Evolutionary conservation across 2,797 vertebrate genomes (phyloP).

Genomic region (Esox lucius): DNA sequence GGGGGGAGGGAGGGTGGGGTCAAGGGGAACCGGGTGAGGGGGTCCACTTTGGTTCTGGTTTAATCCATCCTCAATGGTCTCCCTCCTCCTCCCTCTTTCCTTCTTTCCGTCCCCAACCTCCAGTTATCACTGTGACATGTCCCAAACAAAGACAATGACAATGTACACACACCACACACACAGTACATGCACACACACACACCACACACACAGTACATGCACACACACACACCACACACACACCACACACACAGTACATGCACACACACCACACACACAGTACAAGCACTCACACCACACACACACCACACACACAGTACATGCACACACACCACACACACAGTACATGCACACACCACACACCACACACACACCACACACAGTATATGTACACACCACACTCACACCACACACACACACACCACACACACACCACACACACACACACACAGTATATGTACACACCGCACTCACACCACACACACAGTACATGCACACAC

Average conservation of each 20-base stretch:
- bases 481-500: too few relatives aligned
- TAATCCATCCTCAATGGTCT: constrained; percentile 78
- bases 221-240: constrained; percentile 17
- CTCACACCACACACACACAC: too few relatives aligned
- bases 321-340: constrained; percentile 20
- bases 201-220: background rate
- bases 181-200: constrained; percentile 9
- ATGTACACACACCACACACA: constrained; percentile 30
- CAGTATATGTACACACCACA: constrained; percentile 30
- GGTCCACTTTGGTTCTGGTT: constrained; percentile 76
- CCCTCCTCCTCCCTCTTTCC: constrained; percentile 22
- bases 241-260: background rate
- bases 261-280: background rate
- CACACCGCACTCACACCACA: too few relatives aligned
- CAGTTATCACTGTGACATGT: constrained; percentile 76
- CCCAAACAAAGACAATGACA: constrained; percentile 78
- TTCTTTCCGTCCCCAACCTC: constrained; percentile 54
- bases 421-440: too few relatives aligned
- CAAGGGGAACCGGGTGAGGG: constrained; percentile 4
- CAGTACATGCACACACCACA: constrained; percentile 25
- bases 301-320: too few relatives aligned
- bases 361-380: too few relatives aligned
- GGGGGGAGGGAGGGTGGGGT: constrained; percentile 44
- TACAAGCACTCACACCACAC: too few relatives aligned
- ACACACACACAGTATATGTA: too few relatives aligned